These are phyloP conservation scores for Parapristionchus giblindavisi DNA, from an alignment of 2,888 invertebrate species.

Conservation along the genomic window DNA sequence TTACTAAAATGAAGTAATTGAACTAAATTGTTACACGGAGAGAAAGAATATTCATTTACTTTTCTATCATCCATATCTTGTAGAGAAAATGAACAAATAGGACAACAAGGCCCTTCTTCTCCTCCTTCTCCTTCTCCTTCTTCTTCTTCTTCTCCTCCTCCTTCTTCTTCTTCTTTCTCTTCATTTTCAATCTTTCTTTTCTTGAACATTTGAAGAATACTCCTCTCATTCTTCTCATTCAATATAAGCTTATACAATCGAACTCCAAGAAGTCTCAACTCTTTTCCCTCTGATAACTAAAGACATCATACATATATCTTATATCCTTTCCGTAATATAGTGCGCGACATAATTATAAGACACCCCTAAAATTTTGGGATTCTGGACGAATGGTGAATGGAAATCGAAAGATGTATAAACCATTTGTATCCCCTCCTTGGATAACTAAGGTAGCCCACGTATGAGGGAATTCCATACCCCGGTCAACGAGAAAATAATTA, in stretches of 20 bases:
- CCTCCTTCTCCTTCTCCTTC: neutral
- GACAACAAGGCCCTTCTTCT: neutral
- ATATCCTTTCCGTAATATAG: too few species aligned
- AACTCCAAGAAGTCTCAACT: conserved; percentile 59
- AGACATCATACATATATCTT: neutral
- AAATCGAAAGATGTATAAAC: too few species aligned
- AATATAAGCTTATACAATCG: conserved; percentile 49
- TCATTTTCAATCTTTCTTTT: neutral
- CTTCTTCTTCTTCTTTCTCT: conserved; percentile 4
- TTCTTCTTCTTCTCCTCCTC: neutral
- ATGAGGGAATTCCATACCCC: too few species aligned
- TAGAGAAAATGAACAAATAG: neutral
- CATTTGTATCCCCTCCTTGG: too few species aligned
- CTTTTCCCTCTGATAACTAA: conserved; percentile 39
- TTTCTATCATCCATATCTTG: conserved; percentile 1
- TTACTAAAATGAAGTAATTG: neutral
- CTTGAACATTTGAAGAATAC: neutral
- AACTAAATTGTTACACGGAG: neutral
- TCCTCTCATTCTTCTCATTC: conserved; percentile 33
- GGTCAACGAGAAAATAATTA: too few species aligned
- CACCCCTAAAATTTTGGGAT: too few species aligned
- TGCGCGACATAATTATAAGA: too few species aligned
- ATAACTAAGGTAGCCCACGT: too few species aligned
- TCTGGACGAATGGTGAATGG: too few species aligned
- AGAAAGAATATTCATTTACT: neutral